Conservation (phyloP, 2,888 invertebrate species). For the Proisotoma minuta region DNA sequence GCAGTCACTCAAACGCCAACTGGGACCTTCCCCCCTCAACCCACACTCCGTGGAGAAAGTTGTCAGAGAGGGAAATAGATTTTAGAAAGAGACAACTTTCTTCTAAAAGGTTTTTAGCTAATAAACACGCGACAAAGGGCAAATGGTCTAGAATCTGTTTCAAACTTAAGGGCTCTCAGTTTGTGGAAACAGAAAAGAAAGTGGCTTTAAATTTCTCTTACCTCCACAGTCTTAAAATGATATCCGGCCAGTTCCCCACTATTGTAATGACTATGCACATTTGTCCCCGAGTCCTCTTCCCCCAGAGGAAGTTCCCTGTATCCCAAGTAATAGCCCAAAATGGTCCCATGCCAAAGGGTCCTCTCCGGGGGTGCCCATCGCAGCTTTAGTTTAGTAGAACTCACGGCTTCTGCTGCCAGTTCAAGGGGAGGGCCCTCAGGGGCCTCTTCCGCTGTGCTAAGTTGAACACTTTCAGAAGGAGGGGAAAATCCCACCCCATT, state of each 20-base stretch:
- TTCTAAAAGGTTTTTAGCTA: too few relatives aligned
- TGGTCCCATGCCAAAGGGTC: conserved; percentile 75
- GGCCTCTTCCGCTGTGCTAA: conserved; percentile 81
- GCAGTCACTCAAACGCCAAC: too few relatives aligned
- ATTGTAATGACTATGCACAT: conserved; percentile 22
- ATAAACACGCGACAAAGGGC: too few relatives aligned
- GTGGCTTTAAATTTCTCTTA: conserved; percentile 47
- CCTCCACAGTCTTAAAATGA: conserved; percentile 67
- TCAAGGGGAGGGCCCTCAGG: conserved; percentile 81
- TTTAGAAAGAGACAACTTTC: too few relatives aligned
- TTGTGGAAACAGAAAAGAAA: too few relatives aligned
- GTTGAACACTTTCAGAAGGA: conserved; percentile 76
- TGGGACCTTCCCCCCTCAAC: too few relatives aligned
- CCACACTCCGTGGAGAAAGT: too few relatives aligned
- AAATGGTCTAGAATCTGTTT: too few relatives aligned
- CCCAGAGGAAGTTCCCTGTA: conserved; percentile 32
- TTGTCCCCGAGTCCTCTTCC: not conserved
- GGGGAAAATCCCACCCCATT: conserved; percentile 83
- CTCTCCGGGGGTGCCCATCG: conserved; percentile 78
- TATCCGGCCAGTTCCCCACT: conserved; percentile 42
- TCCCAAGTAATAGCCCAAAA: conserved; percentile 75
- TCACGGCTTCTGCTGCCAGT: conserved; percentile 72
- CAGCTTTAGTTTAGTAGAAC: conserved; percentile 77
- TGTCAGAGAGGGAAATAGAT: too few relatives aligned
- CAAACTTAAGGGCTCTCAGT: too few relatives aligned